Evolutionary conservation across 1,140 invertebrate species (phyloP).

Genomic region (Neodiprion fabricii): DNA sequence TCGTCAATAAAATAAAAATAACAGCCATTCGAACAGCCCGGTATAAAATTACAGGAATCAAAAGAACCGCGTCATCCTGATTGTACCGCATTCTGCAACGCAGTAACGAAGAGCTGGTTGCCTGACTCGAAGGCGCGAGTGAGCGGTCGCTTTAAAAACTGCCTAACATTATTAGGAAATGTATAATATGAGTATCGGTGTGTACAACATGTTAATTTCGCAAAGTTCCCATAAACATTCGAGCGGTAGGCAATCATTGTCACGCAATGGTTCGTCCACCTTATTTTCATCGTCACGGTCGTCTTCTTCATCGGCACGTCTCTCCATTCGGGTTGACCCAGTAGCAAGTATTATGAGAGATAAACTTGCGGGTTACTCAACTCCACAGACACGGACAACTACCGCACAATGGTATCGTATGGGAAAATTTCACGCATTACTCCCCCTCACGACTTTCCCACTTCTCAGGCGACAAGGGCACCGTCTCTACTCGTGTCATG

Average conservation of each 20-base stretch:
- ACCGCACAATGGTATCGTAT: constrained; percentile 51
- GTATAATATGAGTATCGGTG: too few relatives aligned
- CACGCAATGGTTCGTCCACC: background rate
- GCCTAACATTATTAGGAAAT: too few relatives aligned
- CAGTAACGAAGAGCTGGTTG: too few relatives aligned
- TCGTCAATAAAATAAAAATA: too few relatives aligned
- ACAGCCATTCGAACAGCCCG: too few relatives aligned
- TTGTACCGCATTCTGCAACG: too few relatives aligned
- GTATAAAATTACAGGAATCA: too few relatives aligned
- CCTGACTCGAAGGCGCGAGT: too few relatives aligned
- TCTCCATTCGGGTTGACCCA: background rate
- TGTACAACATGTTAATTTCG: too few relatives aligned
- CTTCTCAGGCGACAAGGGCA: constrained; percentile 40
- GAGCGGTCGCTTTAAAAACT: too few relatives aligned
- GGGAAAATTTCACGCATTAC: constrained; percentile 55
- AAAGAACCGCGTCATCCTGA: too few relatives aligned
- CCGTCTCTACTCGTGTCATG: constrained; percentile 28
- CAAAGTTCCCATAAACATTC: too few relatives aligned
- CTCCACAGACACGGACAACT: constrained; percentile 28
- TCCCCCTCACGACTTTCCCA: constrained; percentile 33
- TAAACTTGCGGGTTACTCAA: constrained; percentile 26
- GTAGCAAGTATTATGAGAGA: background rate
- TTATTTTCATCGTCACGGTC: background rate
- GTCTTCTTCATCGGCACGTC: background rate
- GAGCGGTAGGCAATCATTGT: background rate